Evolutionary conservation across 2,888 invertebrate genomes (phyloP), one percentile per base, ranked within the genome.

Genomic region (Lasioglossum vierecki): DNA sequence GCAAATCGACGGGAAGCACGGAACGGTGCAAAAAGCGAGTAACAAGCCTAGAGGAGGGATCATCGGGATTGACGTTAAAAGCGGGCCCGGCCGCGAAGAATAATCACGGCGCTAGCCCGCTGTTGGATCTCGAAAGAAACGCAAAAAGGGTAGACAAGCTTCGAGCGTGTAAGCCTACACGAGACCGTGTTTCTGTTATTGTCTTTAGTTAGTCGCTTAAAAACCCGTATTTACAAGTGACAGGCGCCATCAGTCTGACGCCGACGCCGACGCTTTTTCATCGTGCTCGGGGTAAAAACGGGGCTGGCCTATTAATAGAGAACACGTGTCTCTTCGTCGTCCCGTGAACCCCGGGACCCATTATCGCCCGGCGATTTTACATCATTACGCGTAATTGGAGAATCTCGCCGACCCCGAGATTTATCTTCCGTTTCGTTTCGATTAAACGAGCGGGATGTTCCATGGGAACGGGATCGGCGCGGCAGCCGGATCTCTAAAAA

Each of bases 301-400:
- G 82, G 77, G 49, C 82, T 41, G 63, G 74, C 82, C 92, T 93
- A 93, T 93, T 93, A 93, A 93, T 93, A 93, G 93, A 82, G 88
- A 91, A 92, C 93, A 93, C 90, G 90, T 93, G 92, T 92, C 89
- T 79, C 83, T 70, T 84, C 77, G 88, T n/a, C 70, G 68, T 79
- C 83, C 83, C 49, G 49, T 79, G 79, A 76, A 86, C 85, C 82
- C 80, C 75, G 86, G 80, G 82, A 89, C 86, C 91, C 91, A 91
- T 93, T 93, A 93, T 93, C 92, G 90, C 92, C 88, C 90, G 83
- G 88, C 92, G 89, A 93, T 93, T 93, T 93, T 92, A 93, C 93
- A 92, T 92, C 93, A 92, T 93, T 93, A 93, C 90, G 86, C 90
- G 90, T 93, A 93, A 93, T 93, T 92, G 93, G 93, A 90, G 89